These are phyloP conservation scores for Rapana venosa DNA, from an alignment of 2,888 invertebrate genomes.

Conservation along the genomic window DNA sequence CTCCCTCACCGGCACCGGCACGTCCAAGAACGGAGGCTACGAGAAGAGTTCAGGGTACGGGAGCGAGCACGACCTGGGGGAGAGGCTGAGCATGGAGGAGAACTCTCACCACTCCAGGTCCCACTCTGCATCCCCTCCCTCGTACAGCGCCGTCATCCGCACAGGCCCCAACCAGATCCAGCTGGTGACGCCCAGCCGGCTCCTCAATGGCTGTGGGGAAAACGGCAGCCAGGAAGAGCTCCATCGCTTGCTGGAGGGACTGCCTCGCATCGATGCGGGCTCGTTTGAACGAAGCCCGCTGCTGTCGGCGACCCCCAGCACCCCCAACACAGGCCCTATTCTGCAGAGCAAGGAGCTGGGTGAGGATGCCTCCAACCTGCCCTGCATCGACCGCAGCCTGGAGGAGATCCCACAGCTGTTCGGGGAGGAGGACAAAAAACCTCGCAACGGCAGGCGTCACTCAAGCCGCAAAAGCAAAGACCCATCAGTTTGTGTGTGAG, in stretches of 20 bases:
- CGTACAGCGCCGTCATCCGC: slow-evolving; percentile 72
- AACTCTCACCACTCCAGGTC: slow-evolving; percentile 58
- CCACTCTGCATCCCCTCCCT: slow-evolving; percentile 57
- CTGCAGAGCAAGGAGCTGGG: slow-evolving; percentile 53
- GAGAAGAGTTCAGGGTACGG: slow-evolving; percentile 74
- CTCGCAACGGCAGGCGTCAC: slow-evolving; percentile 20
- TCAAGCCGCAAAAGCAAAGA: slow-evolving; percentile 47
- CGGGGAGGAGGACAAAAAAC: slow-evolving; percentile 8
- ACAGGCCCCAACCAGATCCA: slow-evolving; percentile 73
- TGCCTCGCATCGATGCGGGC: slow-evolving; percentile 70
- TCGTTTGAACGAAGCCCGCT: slow-evolving; percentile 67
- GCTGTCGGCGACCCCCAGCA: slow-evolving; percentile 46
- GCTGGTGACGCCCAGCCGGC: slow-evolving; percentile 67
- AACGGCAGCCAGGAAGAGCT: slow-evolving; percentile 58
- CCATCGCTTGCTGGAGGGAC: slow-evolving; percentile 68
- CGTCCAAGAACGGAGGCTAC: slow-evolving; percentile 62
- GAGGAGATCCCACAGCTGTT: slow-evolving; percentile 65
- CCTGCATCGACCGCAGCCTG: slow-evolving; percentile 71
- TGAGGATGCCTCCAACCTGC: slow-evolving; percentile 60
- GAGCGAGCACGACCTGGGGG: slow-evolving; percentile 70
- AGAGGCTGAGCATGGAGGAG: slow-evolving; percentile 67
- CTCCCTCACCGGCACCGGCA: slow-evolving; percentile 67
- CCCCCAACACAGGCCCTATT: slow-evolving; percentile 49
- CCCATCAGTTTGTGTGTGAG: slow-evolving; percentile 54
- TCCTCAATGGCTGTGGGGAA: slow-evolving; percentile 49